Evolutionary conservation across 92 coral and sea anemone genomes (phyloP).

Genomic region (Epizoanthus illoricatus): DNA sequence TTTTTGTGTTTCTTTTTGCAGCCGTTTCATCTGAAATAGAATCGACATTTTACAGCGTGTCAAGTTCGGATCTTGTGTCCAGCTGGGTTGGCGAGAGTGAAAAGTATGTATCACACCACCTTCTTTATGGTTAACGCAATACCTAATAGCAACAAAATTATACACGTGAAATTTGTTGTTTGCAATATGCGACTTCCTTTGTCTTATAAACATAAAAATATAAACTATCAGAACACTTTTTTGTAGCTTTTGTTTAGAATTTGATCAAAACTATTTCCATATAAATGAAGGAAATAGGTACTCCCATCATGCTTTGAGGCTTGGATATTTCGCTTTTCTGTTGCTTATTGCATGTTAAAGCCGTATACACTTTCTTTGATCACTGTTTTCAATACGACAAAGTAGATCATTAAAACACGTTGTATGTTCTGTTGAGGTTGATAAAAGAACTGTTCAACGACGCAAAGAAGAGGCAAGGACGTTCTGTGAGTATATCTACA

Average conservation of each 20-base stretch:
- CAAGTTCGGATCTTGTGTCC: constrained; percentile 95
- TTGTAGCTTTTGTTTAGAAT: no score
- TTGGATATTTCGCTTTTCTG: no score
- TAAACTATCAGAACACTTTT: no score
- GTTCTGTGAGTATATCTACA: constrained; percentile 70
- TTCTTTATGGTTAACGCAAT: not conserved
- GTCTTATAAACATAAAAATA: no score
- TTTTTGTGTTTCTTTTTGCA: constrained; percentile 16
- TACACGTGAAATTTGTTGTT: no score
- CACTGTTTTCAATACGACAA: not conserved
- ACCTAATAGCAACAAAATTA: no score
- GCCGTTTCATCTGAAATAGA: constrained; percentile 96
- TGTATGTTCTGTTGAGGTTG: constrained; percentile 55
- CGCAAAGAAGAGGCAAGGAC: constrained; percentile 80
- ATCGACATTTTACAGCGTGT: constrained; percentile 93
- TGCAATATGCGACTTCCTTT: no score
- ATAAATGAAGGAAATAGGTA: no score
- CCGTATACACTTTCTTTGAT: not conserved
- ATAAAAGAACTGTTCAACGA: constrained; percentile 90
- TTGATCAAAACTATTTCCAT: no score
- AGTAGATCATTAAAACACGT: not conserved
- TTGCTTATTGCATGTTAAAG: no score
- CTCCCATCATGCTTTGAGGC: no score
- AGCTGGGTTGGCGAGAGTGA: constrained; percentile 99
- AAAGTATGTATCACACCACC: constrained; percentile 57